phyloP scores from a whole-genome alignment of 2,797 vertebrate genomes.

The Chromis chromis region DNA sequence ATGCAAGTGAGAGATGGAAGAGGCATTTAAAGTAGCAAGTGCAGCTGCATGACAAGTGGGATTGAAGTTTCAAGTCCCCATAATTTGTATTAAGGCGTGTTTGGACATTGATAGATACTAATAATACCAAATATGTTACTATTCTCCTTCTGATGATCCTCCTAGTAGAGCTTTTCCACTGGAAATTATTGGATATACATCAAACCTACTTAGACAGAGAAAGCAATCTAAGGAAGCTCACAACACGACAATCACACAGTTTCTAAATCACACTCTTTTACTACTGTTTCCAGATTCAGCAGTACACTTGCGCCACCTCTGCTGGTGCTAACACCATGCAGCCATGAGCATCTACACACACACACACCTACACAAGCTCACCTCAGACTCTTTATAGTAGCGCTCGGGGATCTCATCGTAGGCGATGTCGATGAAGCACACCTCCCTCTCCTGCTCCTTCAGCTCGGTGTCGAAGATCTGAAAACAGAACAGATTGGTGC shows the following conservation, averaged over 20 bases:
- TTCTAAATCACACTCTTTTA: background rate
- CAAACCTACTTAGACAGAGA: background rate
- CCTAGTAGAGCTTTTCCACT: background rate
- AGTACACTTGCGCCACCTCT: background rate
- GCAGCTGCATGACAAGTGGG: slow-evolving; percentile 9
- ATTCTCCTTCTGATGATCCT: background rate
- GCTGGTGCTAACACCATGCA: background rate
- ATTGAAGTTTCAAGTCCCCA: background rate
- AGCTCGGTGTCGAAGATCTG: slow-evolving; percentile 96
- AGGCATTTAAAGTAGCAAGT: slow-evolving; percentile 17
- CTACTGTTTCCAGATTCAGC: slow-evolving; percentile 3
- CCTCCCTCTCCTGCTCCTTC: slow-evolving; percentile 91
- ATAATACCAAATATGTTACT: background rate
- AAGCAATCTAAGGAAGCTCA: background rate
- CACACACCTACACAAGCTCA: slow-evolving; percentile 44
- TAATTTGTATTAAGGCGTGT: background rate
- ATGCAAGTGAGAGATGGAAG: background rate
- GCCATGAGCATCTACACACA: slow-evolving; percentile 13
- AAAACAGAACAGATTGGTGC: slow-evolving; percentile 34
- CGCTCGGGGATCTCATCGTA: slow-evolving; percentile 94
- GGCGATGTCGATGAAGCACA: slow-evolving; percentile 96
- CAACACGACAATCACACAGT: background rate
- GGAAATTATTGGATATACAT: background rate
- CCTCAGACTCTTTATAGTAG: slow-evolving; percentile 97
- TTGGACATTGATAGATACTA: background rate